Base-by-base conservation (phyloP, 2,888 invertebrate species). In the Kryphioiulus occultus region DNA sequence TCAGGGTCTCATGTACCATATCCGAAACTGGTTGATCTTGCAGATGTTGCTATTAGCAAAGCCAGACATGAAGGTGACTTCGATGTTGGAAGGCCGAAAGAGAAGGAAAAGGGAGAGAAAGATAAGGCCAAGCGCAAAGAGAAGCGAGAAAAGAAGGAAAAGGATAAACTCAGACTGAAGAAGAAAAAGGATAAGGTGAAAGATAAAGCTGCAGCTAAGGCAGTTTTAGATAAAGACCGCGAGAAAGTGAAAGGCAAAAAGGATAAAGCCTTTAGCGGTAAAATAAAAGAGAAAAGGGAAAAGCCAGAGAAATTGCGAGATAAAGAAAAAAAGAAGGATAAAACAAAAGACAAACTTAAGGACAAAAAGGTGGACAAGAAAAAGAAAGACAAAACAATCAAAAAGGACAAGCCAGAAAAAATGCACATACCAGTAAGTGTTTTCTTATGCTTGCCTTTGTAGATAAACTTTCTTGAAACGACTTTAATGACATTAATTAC, bases 401-500 rank as follows among this genome's bases (percentile, higher is more conserved):
- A 87, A n/a, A 88, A 88, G 85, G 87, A 88, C 86, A 88, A 88
- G 39, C 68, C 59, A 59, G 88, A 88, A 12, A 88, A 88, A 85
- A 59, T 88, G 42, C 30, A 84, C 15, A n/a, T 68, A n/a, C 53
- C 53, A 1, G 53, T 53, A 19, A 53, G 53, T 53, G 53, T 19
- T 35, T 35, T 35, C 35, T 35, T 35, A 7, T 35, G 35, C 7
- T 35, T 35, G 35, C 7, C 35, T 35, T 7, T 35, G 35, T 35
- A 35, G n/a, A n/a, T 35, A 4, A 35, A 35, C 7, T 2, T 7
- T 35, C 35, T 35, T 35, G 35, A 35, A 35, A 35, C 35, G n/a
- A n/a, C n/a, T n/a, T n/a, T n/a, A n/a, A n/a, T n/a, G n/a, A n/a
- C n/a, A n/a, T n/a, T n/a, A n/a, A n/a, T n/a, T n/a, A 35, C 7